Evolutionary conservation across 2,113 vertebrate species (phyloP), one percentile per base, ranked within the genome.

Genomic region (Apus apus): DNA sequence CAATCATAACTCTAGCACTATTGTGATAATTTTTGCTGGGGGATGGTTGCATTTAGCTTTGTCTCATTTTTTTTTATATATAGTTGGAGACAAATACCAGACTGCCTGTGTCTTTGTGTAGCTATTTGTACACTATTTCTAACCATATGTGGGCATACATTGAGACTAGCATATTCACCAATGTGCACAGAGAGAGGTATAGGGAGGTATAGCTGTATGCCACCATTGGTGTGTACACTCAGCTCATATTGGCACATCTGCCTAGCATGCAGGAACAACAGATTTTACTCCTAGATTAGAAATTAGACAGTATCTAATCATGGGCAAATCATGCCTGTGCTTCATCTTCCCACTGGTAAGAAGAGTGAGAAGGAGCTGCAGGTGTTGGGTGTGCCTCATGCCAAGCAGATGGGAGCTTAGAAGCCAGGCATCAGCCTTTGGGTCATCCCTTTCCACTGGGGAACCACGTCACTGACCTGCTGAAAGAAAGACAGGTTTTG

Each of bases 401-500:
- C 26, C 0, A 9, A 89, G 92, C 92, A 94, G 90, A 92, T 92
- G 83, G 94, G 77, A 84, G 40, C 73, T 89, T n/a, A 46, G 87
- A 85, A 91, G 14, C 25, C 50, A 77, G 74, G 50, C 87, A n/a
- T 19, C 89, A 61, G 86, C 57, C 77, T 75, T 61, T 74, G 80
- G 64, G 86, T 92, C 77, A 61, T 79, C 70, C 81, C 43, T 53
- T 77, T 80, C 94, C 0, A 1, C 94, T 89, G 93, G 45, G 76
- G n/a, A 96, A 56, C 26, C 48, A 85, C 23, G 6, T 96, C 94
- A 96, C 51, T 78, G 61, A 71, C 83, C 65, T 87, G 80, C 89
- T 75, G 86, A 76, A 91, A 67, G 73, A 77, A 89, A 72, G 76
- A 73, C 61, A 91, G 34, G 14, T 27, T 85, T 71, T 68, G 53